Percentiles rank a stretch among this genome's conserved stretches.
Conservation (phyloP, 2,113 vertebrate genomes). For the Genyomyrus donnyi region DNA sequence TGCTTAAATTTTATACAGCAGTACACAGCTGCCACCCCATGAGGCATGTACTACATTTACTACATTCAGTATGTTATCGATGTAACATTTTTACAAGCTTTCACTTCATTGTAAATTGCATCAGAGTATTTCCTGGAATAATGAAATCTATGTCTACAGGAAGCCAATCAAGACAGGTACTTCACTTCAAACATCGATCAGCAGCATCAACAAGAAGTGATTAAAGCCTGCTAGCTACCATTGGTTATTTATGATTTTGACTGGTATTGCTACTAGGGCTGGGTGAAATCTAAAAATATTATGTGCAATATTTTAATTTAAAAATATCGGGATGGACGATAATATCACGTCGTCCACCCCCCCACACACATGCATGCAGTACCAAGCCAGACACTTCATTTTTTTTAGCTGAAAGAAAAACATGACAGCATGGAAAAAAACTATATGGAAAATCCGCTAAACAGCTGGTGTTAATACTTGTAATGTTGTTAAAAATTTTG, state of each 20-base stretch:
- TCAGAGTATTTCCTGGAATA: not conserved
- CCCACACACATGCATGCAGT: too few relatives aligned
- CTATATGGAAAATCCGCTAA: too few relatives aligned
- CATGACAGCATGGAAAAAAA: too few relatives aligned
- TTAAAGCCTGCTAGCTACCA: not conserved
- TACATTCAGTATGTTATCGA: not conserved
- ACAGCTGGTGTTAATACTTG: too few relatives aligned
- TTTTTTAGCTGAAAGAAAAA: too few relatives aligned
- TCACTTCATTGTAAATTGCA: not conserved
- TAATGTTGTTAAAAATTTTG: not conserved
- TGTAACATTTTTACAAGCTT: not conserved
- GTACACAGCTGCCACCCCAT: not conserved
- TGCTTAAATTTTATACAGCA: not conserved
- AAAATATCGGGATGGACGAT: too few relatives aligned
- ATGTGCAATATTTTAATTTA: not conserved
- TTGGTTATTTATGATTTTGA: not conserved
- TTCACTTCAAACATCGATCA: not conserved
- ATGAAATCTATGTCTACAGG: not conserved
- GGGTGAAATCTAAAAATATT: not conserved
- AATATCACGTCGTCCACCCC: too few relatives aligned
- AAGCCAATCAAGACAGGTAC: not conserved
- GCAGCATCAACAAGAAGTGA: not conserved
- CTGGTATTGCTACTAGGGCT: not conserved
- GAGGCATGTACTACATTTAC: not conserved
- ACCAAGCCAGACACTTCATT: too few relatives aligned